phyloP scores from a whole-genome alignment of 1,140 invertebrate genomes.

The Micrasema longulum region DNA sequence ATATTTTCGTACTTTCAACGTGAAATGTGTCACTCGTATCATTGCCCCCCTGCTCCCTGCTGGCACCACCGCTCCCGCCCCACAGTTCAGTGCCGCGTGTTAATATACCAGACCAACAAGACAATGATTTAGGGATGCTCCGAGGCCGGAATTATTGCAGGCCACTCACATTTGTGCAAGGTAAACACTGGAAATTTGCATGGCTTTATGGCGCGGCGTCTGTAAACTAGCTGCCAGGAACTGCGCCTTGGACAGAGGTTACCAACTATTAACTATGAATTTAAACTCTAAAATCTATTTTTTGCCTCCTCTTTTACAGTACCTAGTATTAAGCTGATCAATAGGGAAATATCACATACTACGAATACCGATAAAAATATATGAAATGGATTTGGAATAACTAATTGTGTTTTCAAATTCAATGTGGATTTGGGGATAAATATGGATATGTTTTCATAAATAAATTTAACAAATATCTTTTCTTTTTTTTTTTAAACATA shows the following conservation, averaged over 20 bases:
- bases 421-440: no score
- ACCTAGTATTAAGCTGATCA: no score
- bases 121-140: conserved; percentile 49
- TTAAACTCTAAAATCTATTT: no score
- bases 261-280: not conserved
- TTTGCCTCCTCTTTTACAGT: no score
- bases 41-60: not conserved
- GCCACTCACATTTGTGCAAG: conserved; percentile 48
- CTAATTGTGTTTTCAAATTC: no score
- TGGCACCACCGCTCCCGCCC: not conserved
- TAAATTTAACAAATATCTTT: no score
- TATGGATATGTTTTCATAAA: no score
- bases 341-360: no score
- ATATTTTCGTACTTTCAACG: no score
- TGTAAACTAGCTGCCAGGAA: conserved; percentile 26
- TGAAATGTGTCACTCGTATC: not conserved
- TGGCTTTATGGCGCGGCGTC: conserved; percentile 49
- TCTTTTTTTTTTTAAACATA: no score
- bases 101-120: conserved; percentile 26
- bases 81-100: not conserved
- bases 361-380: no score
- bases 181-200: conserved; percentile 48
- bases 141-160: conserved; percentile 46
- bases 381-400: no score
- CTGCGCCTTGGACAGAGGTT: conserved; percentile 8